Evolutionary conservation across 2,888 invertebrate species (phyloP), one percentile per base, ranked within the genome.

Genomic region (Lycaena phlaeas): DNA sequence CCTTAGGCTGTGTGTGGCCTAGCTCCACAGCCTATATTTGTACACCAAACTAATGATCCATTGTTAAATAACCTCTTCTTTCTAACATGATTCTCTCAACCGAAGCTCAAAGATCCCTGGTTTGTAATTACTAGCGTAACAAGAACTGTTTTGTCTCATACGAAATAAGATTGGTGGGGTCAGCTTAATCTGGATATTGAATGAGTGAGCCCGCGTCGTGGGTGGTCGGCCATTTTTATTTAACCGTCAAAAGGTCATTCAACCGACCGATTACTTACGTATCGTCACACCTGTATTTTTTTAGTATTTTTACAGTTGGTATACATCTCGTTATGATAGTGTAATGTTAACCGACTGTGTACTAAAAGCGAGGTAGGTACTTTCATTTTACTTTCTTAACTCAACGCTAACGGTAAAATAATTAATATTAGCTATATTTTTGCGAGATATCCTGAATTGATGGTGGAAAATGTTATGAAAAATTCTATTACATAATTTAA

Each of bases 211-310:
- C 29, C 30, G 43, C 76, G 49, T 57, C 71, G 76, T 81, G 81
- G 81, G 81, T 79, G 81, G 81, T 69, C 78, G 55, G 59, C 64
- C 68, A 69, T 70, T 67, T 71, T 72, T 69, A 65, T 69, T 60
- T 61, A 54, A 53, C 63, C 70, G 78, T 77, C 76, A 73, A 73
- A 74, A 72, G 81, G 68, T 76, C 76, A 61, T 68, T 70, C 62
- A 73, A 71, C 75, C 57, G 51, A 38, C 50, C 66, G 67, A 70
- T 71, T 69, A 68, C 52, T 49, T 48, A 37, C 47, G 34, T 52
- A 46, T 54, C 54, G 64, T 64, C 61, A 67, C 75, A 75, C 72
- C 69, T 73, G 67, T 64, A 53, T 53, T 52, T 56, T 52, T 59
- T 57, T 57, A 48, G 51, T 64, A 59, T 66, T 63, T 61, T 61